Conservation (phyloP, 2,888 invertebrate species). For the Sarcophaga subvicina region DNA sequence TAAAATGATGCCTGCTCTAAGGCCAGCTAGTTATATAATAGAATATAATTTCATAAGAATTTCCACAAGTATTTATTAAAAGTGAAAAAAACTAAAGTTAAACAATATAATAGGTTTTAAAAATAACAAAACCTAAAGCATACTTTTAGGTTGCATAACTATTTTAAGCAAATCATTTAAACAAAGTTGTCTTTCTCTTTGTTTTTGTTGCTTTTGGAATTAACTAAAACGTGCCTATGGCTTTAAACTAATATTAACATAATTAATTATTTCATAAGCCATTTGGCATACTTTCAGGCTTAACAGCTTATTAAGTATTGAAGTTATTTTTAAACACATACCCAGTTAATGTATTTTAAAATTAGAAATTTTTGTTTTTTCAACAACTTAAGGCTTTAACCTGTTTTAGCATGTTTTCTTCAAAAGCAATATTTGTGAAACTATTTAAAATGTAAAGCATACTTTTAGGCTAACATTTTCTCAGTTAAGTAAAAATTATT, state of each 20-base stretch:
- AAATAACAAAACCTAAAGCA: not conserved
- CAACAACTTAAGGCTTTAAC: not conserved
- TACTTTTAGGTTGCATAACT: not conserved
- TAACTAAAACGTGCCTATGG: not conserved
- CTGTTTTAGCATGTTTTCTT: not conserved
- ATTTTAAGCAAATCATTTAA: not conserved
- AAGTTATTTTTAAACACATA: not conserved
- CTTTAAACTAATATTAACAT: conserved; percentile 13
- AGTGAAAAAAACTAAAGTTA: not conserved
- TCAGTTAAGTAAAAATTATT: not conserved
- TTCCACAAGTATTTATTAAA: not conserved
- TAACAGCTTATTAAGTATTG: not conserved
- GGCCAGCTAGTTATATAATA: not conserved
- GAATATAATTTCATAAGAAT: not conserved
- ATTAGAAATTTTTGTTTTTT: not conserved
- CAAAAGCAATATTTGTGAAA: not conserved
- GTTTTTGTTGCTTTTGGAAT: not conserved
- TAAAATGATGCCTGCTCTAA: not conserved
- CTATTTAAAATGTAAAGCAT: conserved; percentile 10
- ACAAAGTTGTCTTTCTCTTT: not conserved
- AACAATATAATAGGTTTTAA: not conserved
- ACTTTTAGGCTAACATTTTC: not conserved
- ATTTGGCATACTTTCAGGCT: not conserved
- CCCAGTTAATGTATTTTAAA: not conserved
- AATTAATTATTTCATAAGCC: conserved; percentile 11